A percentile compares a stretch with the other conserved stretches of the same genome.
These are phyloP conservation scores for Falco concolor DNA, from an alignment of 2,797 vertebrate genomes.

Conservation along the genomic window DNA sequence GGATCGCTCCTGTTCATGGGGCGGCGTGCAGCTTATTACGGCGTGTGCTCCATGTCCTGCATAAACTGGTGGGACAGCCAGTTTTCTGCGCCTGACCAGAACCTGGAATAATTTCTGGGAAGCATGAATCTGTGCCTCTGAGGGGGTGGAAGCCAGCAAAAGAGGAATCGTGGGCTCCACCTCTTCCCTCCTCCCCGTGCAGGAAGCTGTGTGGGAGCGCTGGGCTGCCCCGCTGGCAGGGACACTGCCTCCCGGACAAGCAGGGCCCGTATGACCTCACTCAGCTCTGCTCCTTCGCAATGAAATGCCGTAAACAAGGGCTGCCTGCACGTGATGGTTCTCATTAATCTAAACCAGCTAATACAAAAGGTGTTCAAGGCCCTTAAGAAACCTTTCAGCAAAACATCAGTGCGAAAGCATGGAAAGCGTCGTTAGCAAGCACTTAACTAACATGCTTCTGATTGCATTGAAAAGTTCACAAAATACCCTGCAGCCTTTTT, in stretches of 20 bases:
- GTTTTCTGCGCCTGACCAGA: neutral
- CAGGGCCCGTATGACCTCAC: constrained; percentile 3
- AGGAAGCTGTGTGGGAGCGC: neutral
- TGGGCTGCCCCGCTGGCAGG: neutral
- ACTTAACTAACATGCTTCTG: neutral
- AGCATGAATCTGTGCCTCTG: neutral
- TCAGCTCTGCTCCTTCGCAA: neutral
- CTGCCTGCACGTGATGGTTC: neutral
- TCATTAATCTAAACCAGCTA: constrained; percentile 3
- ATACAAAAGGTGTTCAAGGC: neutral
- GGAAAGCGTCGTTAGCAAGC: neutral
- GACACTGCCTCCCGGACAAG: neutral
- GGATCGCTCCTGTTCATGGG: neutral
- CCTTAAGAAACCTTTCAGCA: neutral
- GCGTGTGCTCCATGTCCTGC: neutral
- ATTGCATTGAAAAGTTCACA: constrained; percentile 8
- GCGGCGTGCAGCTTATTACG: neutral
- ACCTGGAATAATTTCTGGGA: neutral
- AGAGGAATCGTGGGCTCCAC: neutral
- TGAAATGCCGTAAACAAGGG: neutral
- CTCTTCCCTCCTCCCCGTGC: neutral
- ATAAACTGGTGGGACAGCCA: accelerated
- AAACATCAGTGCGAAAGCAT: neutral
- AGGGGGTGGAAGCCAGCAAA: neutral
- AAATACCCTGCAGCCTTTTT: neutral